phyloP scores from a whole-genome alignment of 2,113 vertebrate genomes.

The Egretta garzetta region DNA sequence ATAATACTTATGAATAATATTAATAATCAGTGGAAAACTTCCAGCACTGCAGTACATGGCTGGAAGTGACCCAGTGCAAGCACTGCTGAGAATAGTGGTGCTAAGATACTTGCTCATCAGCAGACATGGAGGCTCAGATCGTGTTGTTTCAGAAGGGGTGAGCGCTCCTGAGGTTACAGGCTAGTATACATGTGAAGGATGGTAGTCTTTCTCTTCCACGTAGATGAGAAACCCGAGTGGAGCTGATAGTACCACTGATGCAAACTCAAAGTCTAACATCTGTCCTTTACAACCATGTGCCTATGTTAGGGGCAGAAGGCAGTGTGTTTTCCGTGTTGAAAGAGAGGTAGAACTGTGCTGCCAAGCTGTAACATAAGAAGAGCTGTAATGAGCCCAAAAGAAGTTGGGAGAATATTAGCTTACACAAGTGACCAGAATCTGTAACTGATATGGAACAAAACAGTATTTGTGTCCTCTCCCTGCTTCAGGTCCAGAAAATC shows the following conservation, averaged over 20 bases:
- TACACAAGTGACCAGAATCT: slow-evolving; percentile 21
- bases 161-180: background rate
- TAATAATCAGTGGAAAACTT: background rate
- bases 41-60: background rate
- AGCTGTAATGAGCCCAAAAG: slow-evolving; percentile 20
- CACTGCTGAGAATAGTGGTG: background rate
- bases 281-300: background rate
- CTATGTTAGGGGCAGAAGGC: background rate
- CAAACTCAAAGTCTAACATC: background rate
- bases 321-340: background rate
- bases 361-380: slow-evolving; percentile 22
- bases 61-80: background rate
- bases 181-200: background rate
- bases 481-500: slow-evolving; percentile 14
- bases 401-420: slow-evolving; percentile 14
- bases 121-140: background rate
- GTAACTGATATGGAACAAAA: slow-evolving; percentile 38
- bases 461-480: background rate
- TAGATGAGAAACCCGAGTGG: background rate
- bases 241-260: background rate
- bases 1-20: too few relatives aligned
- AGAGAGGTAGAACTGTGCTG: background rate
- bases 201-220: background rate
- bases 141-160: background rate
- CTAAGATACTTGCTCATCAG: background rate